phyloP scores from a whole-genome alignment of 2,113 vertebrate species.

The Malurus melanocephalus region DNA sequence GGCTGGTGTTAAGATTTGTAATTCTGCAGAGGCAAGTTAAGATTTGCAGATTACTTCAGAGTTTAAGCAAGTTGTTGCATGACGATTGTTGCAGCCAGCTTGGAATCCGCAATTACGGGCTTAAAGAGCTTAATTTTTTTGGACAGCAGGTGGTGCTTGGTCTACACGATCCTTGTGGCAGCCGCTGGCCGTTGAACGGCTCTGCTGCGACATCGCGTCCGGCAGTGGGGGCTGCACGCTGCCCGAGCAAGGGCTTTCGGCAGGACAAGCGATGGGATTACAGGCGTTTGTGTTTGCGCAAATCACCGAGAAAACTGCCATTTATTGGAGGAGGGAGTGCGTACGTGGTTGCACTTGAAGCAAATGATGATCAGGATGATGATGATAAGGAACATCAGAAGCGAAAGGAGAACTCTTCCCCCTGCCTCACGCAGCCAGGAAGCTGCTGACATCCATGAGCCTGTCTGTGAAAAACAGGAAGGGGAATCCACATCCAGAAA shows the following conservation, averaged over 20 bases:
- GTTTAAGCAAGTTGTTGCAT: background rate
- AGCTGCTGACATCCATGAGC: background rate
- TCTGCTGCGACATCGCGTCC: background rate
- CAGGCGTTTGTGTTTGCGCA: fast-evolving
- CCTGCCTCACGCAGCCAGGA: background rate
- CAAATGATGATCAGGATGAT: background rate
- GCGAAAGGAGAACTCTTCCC: background rate
- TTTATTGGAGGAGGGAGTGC: background rate
- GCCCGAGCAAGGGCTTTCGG: background rate
- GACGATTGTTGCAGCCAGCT: background rate
- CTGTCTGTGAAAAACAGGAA: background rate
- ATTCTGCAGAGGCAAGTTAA: background rate
- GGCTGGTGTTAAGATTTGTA: background rate
- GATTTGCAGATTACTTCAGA: background rate
- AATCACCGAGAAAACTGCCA: background rate
- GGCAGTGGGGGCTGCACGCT: fast-evolving
- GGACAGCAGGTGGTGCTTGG: slow-evolving; percentile 31
- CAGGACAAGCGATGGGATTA: background rate
- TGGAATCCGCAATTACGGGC: background rate
- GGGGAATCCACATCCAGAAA: background rate
- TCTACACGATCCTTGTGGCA: background rate
- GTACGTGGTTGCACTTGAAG: background rate
- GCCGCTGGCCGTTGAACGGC: fast-evolving
- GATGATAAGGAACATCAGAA: background rate
- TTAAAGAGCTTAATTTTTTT: background rate